These are phyloP conservation scores for Heliconius eleuchia DNA, from an alignment of 1,140 invertebrate species.

Conservation along the genomic window DNA sequence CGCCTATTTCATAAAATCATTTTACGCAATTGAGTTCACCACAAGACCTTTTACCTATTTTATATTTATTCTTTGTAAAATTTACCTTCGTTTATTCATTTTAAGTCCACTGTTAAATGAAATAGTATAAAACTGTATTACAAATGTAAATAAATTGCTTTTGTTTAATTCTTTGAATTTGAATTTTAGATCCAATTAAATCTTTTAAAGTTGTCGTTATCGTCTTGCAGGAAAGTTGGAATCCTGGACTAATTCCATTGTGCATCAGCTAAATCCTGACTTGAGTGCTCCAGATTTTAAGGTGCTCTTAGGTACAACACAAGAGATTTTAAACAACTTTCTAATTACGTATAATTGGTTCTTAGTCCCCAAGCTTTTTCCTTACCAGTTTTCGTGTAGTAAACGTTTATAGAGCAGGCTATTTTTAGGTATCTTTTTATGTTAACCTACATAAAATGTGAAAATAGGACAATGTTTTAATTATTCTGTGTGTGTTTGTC, in stretches of 20 bases:
- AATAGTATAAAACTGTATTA: neutral
- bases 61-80: neutral
- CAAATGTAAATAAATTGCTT: constrained; percentile 9
- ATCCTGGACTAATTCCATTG: constrained; percentile 41
- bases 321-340: constrained; percentile 37
- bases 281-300: constrained; percentile 40
- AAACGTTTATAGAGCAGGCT: neutral
- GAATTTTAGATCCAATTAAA: constrained; percentile 35
- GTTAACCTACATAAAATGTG: neutral
- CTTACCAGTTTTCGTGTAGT: constrained; percentile 16
- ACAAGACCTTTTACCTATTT: neutral
- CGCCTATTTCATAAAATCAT: constrained; percentile 36
- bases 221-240: constrained; percentile 35
- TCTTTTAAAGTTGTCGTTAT: constrained; percentile 37
- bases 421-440: neutral
- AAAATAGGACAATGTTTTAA: neutral
- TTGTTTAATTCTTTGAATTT: constrained; percentile 7
- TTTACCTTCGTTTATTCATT: neutral
- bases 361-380: constrained; percentile 10
- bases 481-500: neutral
- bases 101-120: neutral
- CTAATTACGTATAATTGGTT: constrained; percentile 39
- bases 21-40: constrained; percentile 33
- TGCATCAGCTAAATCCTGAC: constrained; percentile 29
- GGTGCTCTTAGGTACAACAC: constrained; percentile 38